phyloP scores from a whole-genome alignment of 2,113 vertebrate genomes.

The Beaufortia kweichowensis region DNA sequence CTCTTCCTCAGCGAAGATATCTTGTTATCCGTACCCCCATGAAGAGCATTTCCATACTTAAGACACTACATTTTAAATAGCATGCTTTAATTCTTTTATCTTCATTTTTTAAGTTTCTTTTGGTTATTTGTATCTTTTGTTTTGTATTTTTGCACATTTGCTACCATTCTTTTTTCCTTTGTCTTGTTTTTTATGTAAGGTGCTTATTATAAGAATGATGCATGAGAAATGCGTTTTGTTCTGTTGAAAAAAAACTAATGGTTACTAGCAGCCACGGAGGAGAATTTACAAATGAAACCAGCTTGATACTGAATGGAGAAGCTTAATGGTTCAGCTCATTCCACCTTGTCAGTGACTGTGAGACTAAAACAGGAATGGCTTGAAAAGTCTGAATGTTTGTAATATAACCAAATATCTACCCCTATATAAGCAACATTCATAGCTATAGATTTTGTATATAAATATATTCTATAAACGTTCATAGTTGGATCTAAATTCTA shows the following conservation, averaged over 20 bases:
- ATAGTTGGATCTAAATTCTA: slow-evolving; percentile 52
- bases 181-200: slow-evolving; percentile 73
- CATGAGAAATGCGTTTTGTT: slow-evolving; percentile 20
- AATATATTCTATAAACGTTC: slow-evolving; percentile 50
- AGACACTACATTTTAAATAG: slow-evolving; percentile 77
- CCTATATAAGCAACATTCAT: slow-evolving; percentile 39
- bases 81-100: slow-evolving; percentile 80
- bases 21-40: slow-evolving; percentile 44
- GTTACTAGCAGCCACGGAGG: neutral
- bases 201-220: slow-evolving; percentile 70
- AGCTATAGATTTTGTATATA: slow-evolving; percentile 45
- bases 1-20: slow-evolving; percentile 46
- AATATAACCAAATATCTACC: slow-evolving; percentile 41
- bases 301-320: neutral
- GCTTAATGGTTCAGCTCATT: neutral
- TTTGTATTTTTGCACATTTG: slow-evolving; percentile 99
- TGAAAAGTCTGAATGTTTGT: slow-evolving; percentile 58
- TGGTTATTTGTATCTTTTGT: slow-evolving; percentile 85
- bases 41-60: neutral
- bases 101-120: slow-evolving; percentile 63
- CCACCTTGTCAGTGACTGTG: neutral
- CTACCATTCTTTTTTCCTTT: slow-evolving; percentile 68
- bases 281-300: neutral
- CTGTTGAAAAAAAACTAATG: slow-evolving; percentile 40
- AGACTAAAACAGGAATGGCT: neutral